Conservation (phyloP, 2,113 vertebrate species). For the Zapus hudsonius region DNA sequence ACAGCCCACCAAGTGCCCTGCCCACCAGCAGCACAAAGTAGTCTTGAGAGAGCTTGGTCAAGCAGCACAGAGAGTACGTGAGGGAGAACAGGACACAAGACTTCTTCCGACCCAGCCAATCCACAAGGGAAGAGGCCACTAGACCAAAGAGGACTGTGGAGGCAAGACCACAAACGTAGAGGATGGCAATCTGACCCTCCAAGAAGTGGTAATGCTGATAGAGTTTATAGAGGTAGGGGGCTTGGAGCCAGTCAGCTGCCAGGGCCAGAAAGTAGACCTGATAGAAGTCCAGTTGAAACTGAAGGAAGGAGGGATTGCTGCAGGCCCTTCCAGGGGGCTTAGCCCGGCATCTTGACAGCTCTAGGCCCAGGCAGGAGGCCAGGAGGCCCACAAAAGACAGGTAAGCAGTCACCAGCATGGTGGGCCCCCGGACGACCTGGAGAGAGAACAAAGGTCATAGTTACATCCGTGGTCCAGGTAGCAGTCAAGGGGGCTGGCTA, state of each 20-base stretch:
- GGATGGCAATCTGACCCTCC: slow-evolving; percentile 95
- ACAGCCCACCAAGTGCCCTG: slow-evolving; percentile 92
- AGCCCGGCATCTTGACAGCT: slow-evolving; percentile 90
- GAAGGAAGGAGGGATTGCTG: slow-evolving; percentile 91
- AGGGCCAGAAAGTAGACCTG: slow-evolving; percentile 92
- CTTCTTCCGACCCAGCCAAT: slow-evolving; percentile 89
- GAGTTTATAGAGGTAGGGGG: slow-evolving; percentile 96
- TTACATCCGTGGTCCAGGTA: slow-evolving; percentile 44
- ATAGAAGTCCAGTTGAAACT: slow-evolving; percentile 91
- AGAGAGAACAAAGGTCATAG: neutral
- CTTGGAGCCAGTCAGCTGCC: slow-evolving; percentile 96
- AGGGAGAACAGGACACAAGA: slow-evolving; percentile 94
- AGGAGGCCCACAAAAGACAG: slow-evolving; percentile 88
- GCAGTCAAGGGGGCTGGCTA: slow-evolving; percentile 10
- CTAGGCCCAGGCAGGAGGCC: slow-evolving; percentile 88
- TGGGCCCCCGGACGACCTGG: slow-evolving; percentile 69
- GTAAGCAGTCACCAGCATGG: slow-evolving; percentile 93
- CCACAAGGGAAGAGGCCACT: slow-evolving; percentile 89
- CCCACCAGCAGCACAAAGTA: slow-evolving; percentile 93
- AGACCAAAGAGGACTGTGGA: slow-evolving; percentile 92
- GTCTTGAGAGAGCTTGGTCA: slow-evolving; percentile 93
- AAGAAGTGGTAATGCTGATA: slow-evolving; percentile 96
- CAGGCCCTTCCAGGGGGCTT: slow-evolving; percentile 82
- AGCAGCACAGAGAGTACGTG: slow-evolving; percentile 91
- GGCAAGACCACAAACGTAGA: slow-evolving; percentile 94